A percentile compares a stretch with the other conserved stretches of the same genome.
These are phyloP conservation scores for Nephrotoma guestfalica DNA, from an alignment of 2,888 invertebrate species.

Conservation along the genomic window DNA sequence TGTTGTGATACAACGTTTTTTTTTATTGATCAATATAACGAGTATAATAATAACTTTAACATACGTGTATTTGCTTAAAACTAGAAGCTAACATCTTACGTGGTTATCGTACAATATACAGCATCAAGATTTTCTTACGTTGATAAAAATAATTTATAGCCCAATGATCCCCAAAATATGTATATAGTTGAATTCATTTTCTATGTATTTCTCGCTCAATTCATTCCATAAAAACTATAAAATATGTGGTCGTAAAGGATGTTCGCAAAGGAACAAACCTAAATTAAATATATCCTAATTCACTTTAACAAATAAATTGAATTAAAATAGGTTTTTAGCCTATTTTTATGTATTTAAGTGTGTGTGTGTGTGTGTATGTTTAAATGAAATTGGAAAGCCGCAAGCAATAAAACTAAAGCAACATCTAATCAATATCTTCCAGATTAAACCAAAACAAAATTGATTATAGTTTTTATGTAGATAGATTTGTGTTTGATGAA, in stretches of 20 bases:
- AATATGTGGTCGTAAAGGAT: background rate
- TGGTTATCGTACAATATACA: background rate
- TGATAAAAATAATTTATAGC: background rate
- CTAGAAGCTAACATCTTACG: background rate
- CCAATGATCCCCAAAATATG: background rate
- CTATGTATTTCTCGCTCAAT: background rate
- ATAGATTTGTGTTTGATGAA: background rate
- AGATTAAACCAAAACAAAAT: background rate
- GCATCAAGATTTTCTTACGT: background rate
- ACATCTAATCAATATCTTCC: background rate
- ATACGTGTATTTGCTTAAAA: background rate
- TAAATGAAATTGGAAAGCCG: background rate
- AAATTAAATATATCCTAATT: background rate
- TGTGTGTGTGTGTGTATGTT: background rate
- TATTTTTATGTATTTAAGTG: background rate
- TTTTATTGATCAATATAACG: background rate
- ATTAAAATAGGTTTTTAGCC: background rate
- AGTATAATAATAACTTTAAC: background rate
- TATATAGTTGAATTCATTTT: background rate
- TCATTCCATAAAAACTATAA: background rate
- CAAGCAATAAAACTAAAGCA: background rate
- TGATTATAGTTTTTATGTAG: background rate
- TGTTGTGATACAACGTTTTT: background rate
- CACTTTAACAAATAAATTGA: background rate
- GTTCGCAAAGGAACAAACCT: background rate